Conservation (phyloP, 2,888 invertebrate genomes). For the Drosophila picticornis region DNA sequence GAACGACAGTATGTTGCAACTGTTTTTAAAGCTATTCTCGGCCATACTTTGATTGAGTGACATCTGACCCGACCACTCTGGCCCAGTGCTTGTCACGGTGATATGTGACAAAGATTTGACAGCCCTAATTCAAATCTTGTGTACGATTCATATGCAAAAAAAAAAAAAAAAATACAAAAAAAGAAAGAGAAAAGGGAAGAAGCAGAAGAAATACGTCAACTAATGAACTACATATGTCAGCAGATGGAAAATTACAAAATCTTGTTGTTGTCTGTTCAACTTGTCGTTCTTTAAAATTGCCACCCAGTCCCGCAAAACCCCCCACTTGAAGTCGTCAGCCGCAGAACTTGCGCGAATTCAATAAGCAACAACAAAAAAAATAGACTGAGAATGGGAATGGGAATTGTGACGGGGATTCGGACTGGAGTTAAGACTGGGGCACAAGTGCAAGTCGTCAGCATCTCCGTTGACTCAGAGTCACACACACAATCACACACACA, state of each 20-base stretch:
- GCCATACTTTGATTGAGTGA: conserved; percentile 69
- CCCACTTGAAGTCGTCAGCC: conserved; percentile 55
- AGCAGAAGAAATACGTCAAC: conserved; percentile 13
- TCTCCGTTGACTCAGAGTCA: conserved; percentile 25
- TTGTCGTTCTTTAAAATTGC: conserved; percentile 48
- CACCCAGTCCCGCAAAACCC: background rate
- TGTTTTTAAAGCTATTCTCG: conserved; percentile 64
- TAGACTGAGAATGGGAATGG: conserved; percentile 25
- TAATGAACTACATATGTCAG: conserved; percentile 79
- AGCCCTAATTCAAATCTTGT: conserved; percentile 79
- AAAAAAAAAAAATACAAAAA: background rate
- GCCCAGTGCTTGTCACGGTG: conserved; percentile 14
- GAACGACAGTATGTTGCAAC: conserved; percentile 40
- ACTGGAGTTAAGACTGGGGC: conserved; percentile 38
- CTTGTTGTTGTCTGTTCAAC: conserved; percentile 55
- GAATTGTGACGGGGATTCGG: conserved; percentile 19
- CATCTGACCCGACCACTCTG: conserved; percentile 35
- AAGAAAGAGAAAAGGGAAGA: background rate
- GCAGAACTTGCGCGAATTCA: conserved; percentile 54
- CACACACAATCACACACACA: conserved; percentile 19
- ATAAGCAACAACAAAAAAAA: conserved; percentile 45
- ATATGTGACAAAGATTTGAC: conserved; percentile 79
- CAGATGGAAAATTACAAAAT: conserved; percentile 75
- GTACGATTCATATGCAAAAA: conserved; percentile 66
- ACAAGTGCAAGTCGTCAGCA: conserved; percentile 46